A percentile compares a stretch with the other conserved stretches of the same genome.
Evolutionary conservation across 1,140 invertebrate genomes (phyloP).

Genomic region (Acromyrmex heyeri): DNA sequence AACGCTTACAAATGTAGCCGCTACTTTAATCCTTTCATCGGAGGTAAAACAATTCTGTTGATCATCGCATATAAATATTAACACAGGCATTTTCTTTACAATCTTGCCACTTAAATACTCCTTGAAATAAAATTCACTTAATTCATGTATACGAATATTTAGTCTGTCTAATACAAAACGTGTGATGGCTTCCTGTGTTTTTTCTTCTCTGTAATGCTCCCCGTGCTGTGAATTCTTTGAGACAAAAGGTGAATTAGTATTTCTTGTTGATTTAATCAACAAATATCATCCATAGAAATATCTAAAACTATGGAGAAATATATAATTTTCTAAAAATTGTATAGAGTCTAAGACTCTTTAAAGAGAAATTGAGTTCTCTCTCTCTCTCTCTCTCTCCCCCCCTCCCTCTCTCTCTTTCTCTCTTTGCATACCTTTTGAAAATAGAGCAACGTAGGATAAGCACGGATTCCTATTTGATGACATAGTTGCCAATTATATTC

Average conservation of each 20-base stretch:
- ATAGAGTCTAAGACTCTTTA: background rate
- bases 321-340: background rate
- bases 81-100: slow-evolving; percentile 77
- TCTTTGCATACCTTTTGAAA: slow-evolving; percentile 79
- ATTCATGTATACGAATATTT: slow-evolving; percentile 77
- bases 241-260: slow-evolving; percentile 48
- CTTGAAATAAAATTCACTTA: slow-evolving; percentile 79
- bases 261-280: background rate
- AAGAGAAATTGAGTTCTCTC: background rate
- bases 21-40: slow-evolving; percentile 88
- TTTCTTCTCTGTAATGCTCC: slow-evolving; percentile 83
- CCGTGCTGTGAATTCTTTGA: slow-evolving; percentile 78
- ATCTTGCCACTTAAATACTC: slow-evolving; percentile 65
- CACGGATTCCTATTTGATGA: slow-evolving; percentile 88
- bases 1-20: slow-evolving; percentile 89
- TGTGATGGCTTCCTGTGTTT: slow-evolving; percentile 84
- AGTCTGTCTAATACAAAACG: slow-evolving; percentile 85
- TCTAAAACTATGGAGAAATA: slow-evolving; percentile 5
- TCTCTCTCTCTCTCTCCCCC: too few species aligned
- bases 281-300: slow-evolving; percentile 23
- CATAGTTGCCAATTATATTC: slow-evolving; percentile 92
- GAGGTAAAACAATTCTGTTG: slow-evolving; percentile 87
- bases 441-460: slow-evolving; percentile 91
- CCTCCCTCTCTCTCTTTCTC: background rate
- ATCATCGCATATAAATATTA: slow-evolving; percentile 86